Evolutionary conservation across 2,113 vertebrate species (phyloP).

Genomic region (Sinocyclocheilus grahami): DNA sequence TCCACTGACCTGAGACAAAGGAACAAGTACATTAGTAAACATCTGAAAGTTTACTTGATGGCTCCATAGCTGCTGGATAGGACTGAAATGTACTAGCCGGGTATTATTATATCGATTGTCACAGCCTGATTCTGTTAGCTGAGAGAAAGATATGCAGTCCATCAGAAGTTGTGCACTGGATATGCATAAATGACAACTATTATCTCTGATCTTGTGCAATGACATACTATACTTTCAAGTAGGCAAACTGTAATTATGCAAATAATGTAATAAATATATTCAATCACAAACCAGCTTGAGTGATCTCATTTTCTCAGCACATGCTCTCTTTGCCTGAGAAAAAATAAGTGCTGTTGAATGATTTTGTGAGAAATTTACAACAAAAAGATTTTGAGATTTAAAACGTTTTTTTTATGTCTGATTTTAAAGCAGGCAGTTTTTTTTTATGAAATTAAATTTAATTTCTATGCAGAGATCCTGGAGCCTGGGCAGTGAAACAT

Average conservation of each 20-base stretch:
- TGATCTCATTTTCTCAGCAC: background rate
- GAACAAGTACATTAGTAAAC: background rate
- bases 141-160: background rate
- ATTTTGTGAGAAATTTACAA: background rate
- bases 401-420: too few relatives aligned
- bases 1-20: conserved; percentile 62
- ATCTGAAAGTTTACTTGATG: background rate
- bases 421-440: too few relatives aligned
- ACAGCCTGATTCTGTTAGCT: background rate
- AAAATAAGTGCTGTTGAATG: background rate
- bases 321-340: background rate
- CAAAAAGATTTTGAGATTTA: too few relatives aligned
- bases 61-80: background rate
- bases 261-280: background rate
- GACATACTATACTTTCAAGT: background rate
- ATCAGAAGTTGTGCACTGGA: background rate
- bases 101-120: background rate
- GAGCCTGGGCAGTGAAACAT: too few relatives aligned
- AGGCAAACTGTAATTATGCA: background rate
- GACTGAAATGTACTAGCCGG: background rate
- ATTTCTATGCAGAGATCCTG: too few relatives aligned
- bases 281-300: background rate
- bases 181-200: background rate
- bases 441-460: too few relatives aligned
- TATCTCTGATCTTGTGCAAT: background rate